These are phyloP conservation scores for Cantharis lateralis DNA, from an alignment of 2,888 invertebrate genomes.

Conservation along the genomic window DNA sequence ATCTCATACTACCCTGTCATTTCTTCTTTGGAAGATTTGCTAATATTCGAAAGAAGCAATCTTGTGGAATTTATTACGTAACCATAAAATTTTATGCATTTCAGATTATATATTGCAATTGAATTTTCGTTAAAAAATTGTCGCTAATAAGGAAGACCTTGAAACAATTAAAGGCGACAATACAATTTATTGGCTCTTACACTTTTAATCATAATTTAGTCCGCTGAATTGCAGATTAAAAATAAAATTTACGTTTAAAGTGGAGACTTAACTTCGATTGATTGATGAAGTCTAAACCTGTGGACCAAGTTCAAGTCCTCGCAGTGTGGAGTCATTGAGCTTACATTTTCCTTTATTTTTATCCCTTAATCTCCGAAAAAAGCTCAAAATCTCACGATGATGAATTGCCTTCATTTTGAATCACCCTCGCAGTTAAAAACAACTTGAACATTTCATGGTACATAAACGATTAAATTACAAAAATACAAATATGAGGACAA, in stretches of 20 bases:
- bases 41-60: too few species aligned
- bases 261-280: not conserved
- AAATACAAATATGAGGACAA: not conserved
- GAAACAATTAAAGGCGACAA: not conserved
- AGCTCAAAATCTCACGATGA: not conserved
- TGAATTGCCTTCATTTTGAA: not conserved
- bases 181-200: not conserved
- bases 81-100: not conserved
- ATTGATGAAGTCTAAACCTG: not conserved
- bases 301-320: not conserved
- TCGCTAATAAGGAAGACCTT: not conserved
- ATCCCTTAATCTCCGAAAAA: not conserved
- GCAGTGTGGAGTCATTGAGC: not conserved
- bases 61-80: not conserved
- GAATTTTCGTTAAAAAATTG: not conserved
- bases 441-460: not conserved
- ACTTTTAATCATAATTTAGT: not conserved
- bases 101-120: not conserved
- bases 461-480: not conserved
- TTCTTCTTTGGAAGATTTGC: too few species aligned
- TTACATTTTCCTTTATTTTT: not conserved
- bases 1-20: too few species aligned
- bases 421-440: not conserved
- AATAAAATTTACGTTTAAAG: not conserved
- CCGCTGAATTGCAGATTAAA: not conserved